These are phyloP conservation scores for Petrosia ficiformis DNA, from an alignment of 37 sponge, comb jelly and placozoan species.

Conservation along the genomic window DNA sequence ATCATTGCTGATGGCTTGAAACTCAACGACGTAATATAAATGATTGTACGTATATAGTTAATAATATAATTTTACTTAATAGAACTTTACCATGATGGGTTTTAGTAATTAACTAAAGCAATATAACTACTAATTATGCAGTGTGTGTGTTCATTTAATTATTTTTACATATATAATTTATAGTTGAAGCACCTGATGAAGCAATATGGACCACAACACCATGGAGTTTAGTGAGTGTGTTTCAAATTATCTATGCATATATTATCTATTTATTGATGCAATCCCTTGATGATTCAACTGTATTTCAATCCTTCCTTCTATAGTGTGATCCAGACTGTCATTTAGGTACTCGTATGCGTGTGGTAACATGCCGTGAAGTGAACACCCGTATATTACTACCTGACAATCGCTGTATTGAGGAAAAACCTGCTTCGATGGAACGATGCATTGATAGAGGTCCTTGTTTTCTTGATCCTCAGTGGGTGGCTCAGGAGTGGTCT, in stretches of 20 bases:
- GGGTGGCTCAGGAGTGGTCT: not conserved
- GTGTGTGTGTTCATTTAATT: too few relatives aligned
- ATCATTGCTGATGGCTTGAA: too few relatives aligned
- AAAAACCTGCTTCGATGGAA: not conserved
- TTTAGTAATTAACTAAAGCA: too few relatives aligned
- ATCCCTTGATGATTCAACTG: not conserved
- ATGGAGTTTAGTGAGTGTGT: not conserved
- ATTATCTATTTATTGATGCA: not conserved
- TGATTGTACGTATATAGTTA: too few relatives aligned
- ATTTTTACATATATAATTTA: not conserved
- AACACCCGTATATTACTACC: not conserved
- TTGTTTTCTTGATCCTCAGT: not conserved
- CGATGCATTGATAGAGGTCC: not conserved
- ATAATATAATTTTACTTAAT: too few relatives aligned
- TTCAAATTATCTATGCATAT: not conserved
- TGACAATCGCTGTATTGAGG: not conserved
- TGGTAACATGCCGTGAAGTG: not conserved
- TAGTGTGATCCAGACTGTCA: slow-evolving; percentile 5
- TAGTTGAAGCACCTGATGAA: too few relatives aligned
- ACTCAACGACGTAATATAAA: too few relatives aligned
- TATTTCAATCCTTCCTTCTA: not conserved
- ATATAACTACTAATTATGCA: too few relatives aligned
- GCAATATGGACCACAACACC: not conserved
- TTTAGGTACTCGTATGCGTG: not conserved
- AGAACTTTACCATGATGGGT: too few relatives aligned